Percentiles rank a stretch among this genome's conserved stretches.
phyloP scores from a whole-genome alignment of 2,888 invertebrate species.

The Hoplodrina ambigua region DNA sequence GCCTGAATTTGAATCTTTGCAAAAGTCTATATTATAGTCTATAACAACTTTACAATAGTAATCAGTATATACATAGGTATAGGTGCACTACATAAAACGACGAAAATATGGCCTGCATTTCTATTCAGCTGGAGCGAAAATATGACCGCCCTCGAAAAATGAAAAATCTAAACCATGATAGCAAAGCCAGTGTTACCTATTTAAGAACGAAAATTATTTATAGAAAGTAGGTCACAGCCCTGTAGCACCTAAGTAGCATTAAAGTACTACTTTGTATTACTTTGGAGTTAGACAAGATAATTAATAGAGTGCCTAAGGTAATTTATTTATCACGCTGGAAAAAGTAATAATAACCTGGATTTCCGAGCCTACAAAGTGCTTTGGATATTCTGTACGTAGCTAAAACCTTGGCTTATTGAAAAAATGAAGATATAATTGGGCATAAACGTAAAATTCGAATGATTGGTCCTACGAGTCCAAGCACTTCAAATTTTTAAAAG shows the following conservation, averaged over 20 bases:
- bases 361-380: conserved; percentile 6
- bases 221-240: conserved; percentile 23
- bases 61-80: no score
- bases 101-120: neutral
- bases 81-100: neutral
- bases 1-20: no score
- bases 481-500: no score
- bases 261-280: conserved; percentile 38
- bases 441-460: no score
- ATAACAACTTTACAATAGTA: no score
- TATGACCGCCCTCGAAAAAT: conserved; percentile 33
- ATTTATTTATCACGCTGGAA: conserved; percentile 11
- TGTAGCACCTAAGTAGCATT: conserved; percentile 10
- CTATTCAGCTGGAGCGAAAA: conserved; percentile 9
- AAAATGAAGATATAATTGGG: no score
- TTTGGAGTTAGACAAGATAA: conserved; percentile 22
- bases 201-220: conserved; percentile 27
- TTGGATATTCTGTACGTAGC: neutral
- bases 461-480: no score
- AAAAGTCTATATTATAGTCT: no score
- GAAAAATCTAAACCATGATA: conserved; percentile 13
- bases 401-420: no score
- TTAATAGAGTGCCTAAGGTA: conserved; percentile 31
- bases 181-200: neutral
- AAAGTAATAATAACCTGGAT: conserved; percentile 8